Percentiles rank a stretch among this genome's conserved stretches.
Conservation (phyloP, 2,888 invertebrate species). For the Drosophila putrida region DNA sequence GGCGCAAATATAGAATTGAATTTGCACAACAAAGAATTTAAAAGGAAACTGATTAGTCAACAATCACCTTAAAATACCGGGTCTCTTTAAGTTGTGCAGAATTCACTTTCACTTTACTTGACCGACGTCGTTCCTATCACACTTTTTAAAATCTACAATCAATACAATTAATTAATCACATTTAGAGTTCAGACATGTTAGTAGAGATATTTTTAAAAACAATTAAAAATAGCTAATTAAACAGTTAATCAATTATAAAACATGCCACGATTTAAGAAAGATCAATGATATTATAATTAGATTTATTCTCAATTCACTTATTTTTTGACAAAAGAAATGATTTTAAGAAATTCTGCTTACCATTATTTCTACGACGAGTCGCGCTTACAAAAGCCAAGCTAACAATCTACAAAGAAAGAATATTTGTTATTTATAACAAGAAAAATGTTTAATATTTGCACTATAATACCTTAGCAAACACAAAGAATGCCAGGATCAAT, state of each 20-base stretch:
- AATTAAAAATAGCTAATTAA: conserved; percentile 2
- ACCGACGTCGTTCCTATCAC: neutral
- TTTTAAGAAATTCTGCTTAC: conserved; percentile 23
- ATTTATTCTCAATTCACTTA: neutral
- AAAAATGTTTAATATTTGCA: no score
- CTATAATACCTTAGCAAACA: conserved; percentile 48
- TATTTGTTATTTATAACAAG: neutral
- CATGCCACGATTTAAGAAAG: neutral
- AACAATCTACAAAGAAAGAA: conserved; percentile 31
- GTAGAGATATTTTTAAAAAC: conserved; percentile 5
- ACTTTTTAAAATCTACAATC: conserved; percentile 1
- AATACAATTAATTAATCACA: conserved; percentile 1
- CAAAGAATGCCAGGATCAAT: conserved; percentile 24
- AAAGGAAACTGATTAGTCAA: no score
- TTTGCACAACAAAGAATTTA: no score
- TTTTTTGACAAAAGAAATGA: no score
- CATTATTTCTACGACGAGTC: conserved; percentile 15
- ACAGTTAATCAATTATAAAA: neutral
- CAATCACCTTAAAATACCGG: neutral
- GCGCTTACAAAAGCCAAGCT: conserved; percentile 9
- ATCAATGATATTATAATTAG: neutral
- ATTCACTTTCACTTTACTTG: neutral
- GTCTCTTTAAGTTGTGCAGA: neutral
- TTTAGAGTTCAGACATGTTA: conserved; percentile 2
- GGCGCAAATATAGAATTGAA: neutral